Conservation (phyloP, 2,113 vertebrate genomes). For the Atlantisia rogersi region DNA sequence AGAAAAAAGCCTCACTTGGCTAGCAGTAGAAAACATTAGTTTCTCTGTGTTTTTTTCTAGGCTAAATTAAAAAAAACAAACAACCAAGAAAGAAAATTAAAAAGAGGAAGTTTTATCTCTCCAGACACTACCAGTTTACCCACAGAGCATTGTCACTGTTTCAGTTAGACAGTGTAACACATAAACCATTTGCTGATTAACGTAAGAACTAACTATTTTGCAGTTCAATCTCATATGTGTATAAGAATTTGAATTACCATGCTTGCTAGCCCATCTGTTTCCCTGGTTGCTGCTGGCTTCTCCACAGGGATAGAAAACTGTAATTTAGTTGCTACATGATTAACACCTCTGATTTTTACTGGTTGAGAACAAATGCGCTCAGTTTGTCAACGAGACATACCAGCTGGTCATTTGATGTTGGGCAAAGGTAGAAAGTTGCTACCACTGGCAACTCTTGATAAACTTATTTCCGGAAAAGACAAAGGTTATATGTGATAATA, state of each 20-base stretch:
- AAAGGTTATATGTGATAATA: background rate
- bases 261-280: constrained; percentile 8
- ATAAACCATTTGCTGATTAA: background rate
- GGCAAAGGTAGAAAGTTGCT: background rate
- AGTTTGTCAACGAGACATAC: background rate
- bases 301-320: background rate
- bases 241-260: constrained; percentile 13
- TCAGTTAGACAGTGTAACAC: background rate
- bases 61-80: background rate
- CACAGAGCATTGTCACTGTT: background rate
- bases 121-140: background rate
- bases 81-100: background rate
- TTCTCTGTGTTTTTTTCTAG: background rate
- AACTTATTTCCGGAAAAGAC: background rate
- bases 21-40: background rate
- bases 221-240: background rate
- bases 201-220: background rate
- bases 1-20: fast-evolving
- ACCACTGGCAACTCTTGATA: background rate
- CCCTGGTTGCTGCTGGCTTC: background rate
- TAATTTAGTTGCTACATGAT: background rate
- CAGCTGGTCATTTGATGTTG: background rate
- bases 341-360: background rate
- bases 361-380: background rate
- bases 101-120: background rate